Evolutionary conservation across 1,140 invertebrate genomes (phyloP), one percentile per base, ranked within the genome.

Genomic region (Procambarus clarkii): DNA sequence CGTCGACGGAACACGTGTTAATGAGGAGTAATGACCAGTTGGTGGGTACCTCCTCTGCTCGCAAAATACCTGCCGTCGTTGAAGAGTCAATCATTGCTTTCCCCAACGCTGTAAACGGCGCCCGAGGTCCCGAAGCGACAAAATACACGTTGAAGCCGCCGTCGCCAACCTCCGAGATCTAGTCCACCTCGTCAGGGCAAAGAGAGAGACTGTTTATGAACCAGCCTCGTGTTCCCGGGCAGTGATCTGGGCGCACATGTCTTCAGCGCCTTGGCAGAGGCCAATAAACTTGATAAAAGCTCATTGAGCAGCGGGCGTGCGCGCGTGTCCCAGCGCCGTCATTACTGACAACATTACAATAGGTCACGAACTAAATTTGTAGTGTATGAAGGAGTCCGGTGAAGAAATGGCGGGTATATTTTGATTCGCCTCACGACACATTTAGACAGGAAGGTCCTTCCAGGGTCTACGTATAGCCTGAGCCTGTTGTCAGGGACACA

Each of bases 391-490:
- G 78, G 78, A 86, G 71, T 58, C 24, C 48, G 11, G 50, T 8
- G n/a, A 18, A 58, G 74, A 77, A 86, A 86, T 86, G 84, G 69
- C 77, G 69, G 48, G 45, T n/a, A 86, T n/a, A n/a, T n/a, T n/a
- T n/a, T n/a, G n/a, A n/a, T n/a, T n/a, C n/a, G n/a, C n/a, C n/a
- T n/a, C n/a, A n/a, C n/a, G n/a, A n/a, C n/a, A n/a, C n/a, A n/a
- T n/a, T n/a, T n/a, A n/a, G n/a, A n/a, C n/a, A n/a, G n/a, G n/a
- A n/a, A n/a, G n/a, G n/a, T n/a, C n/a, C n/a, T n/a, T n/a, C n/a
- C n/a, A n/a, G n/a, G n/a, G n/a, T n/a, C n/a, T n/a, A n/a, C n/a
- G n/a, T n/a, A n/a, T n/a, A n/a, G n/a, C n/a, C n/a, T n/a, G n/a
- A n/a, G n/a, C n/a, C n/a, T n/a, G n/a, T n/a, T n/a, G n/a, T n/a